A percentile compares a stretch with the other conserved stretches of the same genome.
Conservation (phyloP, 2,797 vertebrate species). For the Kryptopterus vitreolus region DNA sequence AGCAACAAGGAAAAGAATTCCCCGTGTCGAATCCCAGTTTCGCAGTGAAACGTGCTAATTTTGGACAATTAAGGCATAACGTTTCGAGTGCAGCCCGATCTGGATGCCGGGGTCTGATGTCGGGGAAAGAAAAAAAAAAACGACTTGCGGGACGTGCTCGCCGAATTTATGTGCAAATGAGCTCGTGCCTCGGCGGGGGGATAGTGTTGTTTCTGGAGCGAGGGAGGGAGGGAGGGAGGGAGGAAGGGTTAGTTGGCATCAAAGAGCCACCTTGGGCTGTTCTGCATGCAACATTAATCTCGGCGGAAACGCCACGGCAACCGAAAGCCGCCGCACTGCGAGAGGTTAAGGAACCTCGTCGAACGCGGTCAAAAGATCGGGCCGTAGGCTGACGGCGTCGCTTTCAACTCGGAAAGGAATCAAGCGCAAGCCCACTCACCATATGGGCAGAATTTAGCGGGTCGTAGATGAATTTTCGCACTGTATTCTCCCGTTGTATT, state of each 20-base stretch:
- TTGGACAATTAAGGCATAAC: neutral
- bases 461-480: neutral
- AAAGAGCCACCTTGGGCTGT: constrained; percentile 44
- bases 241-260: constrained; percentile 34
- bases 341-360: constrained; percentile 31
- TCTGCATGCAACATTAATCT: constrained; percentile 48
- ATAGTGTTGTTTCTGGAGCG: neutral
- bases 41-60: too few species aligned
- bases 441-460: neutral
- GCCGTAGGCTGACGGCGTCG: neutral
- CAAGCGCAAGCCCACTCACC: neutral
- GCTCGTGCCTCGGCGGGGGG: neutral
- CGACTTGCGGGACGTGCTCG: neutral
- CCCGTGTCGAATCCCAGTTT: too few species aligned
- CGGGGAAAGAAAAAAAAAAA: too few species aligned
- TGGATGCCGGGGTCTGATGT: neutral
- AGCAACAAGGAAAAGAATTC: too few species aligned
- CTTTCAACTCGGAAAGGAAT: neutral
- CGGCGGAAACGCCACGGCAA: constrained; percentile 36
- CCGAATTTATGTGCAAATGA: constrained; percentile 10
- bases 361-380: constrained; percentile 1
- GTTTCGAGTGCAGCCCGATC: neutral
- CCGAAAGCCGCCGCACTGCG: constrained; percentile 21
- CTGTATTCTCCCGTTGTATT: neutral
- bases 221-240: constrained; percentile 10